Evolutionary conservation across 2,888 invertebrate genomes (phyloP).

Genomic region (Melipona beecheii): DNA sequence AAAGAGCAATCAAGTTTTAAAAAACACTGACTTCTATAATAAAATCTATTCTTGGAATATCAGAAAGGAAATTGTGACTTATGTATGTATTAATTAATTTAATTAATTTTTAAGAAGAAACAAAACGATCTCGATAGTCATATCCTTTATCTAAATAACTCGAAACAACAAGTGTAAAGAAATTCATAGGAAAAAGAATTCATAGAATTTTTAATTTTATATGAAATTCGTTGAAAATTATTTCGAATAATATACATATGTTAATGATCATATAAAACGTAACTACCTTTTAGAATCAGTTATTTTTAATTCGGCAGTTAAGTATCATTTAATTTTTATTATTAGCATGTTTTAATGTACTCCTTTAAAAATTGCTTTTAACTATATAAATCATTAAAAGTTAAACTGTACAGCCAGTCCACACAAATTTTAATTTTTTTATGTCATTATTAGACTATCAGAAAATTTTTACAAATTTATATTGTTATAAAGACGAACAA

Average conservation of each 20-base stretch:
- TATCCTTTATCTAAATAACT: background rate
- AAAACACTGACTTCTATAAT: background rate
- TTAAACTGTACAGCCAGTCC: background rate
- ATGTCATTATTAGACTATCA: background rate
- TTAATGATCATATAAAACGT: background rate
- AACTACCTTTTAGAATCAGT: background rate
- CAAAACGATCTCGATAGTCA: background rate
- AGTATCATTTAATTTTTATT: background rate
- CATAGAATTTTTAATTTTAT: background rate
- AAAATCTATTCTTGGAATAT: background rate
- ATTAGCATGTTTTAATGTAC: background rate
- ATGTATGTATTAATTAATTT: no score
- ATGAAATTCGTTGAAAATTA: background rate
- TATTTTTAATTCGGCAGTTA: background rate
- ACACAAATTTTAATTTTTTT: background rate
- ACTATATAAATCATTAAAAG: background rate
- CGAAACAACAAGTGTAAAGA: background rate
- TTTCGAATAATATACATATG: background rate
- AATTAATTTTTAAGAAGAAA: background rate
- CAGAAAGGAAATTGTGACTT: background rate
- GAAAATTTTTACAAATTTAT: no score
- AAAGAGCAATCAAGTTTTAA: background rate
- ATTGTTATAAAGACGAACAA: background rate
- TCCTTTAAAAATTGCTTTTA: background rate
- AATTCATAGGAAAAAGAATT: background rate